phyloP scores from a whole-genome alignment of 1,140 invertebrate species.

The Cotesia glomerata region DNA sequence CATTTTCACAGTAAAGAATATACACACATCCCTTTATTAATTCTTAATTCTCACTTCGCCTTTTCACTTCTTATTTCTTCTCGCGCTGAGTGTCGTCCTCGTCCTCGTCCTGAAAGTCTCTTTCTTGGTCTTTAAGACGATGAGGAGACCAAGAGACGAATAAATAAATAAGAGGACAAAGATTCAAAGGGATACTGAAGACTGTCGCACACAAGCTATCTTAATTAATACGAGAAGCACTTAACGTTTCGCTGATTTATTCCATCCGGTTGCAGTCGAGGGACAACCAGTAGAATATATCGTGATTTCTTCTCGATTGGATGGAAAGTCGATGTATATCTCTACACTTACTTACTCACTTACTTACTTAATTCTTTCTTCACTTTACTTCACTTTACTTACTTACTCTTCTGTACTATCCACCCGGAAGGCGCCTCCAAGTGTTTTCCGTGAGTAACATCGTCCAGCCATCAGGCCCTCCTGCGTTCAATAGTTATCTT shows the following conservation, averaged over 20 bases:
- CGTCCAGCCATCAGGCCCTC: no score
- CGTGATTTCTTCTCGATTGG: constrained; percentile 8
- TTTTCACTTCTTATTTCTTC: neutral
- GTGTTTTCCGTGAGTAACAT: no score
- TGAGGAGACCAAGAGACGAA: neutral
- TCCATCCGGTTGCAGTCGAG: constrained; percentile 34
- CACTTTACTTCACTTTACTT: no score
- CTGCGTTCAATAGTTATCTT: no score
- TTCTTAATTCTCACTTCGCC: no score
- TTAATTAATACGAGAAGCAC: constrained; percentile 49
- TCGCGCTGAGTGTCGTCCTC: neutral
- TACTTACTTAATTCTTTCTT: no score
- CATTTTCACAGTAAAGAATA: neutral
- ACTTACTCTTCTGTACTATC: no score
- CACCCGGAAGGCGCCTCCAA: no score
- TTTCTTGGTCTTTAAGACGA: neutral
- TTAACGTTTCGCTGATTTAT: constrained; percentile 47
- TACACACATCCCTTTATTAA: neutral
- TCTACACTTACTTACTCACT: neutral
- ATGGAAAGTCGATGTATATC: constrained; percentile 17
- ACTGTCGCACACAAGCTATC: constrained; percentile 33
- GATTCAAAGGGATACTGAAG: constrained; percentile 6
- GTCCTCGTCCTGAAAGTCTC: neutral
- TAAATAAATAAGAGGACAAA: constrained; percentile 16
- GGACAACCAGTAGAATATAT: neutral